Base-by-base conservation (phyloP, 2,113 vertebrate genomes). In the Apodemus speciosus region DNA sequence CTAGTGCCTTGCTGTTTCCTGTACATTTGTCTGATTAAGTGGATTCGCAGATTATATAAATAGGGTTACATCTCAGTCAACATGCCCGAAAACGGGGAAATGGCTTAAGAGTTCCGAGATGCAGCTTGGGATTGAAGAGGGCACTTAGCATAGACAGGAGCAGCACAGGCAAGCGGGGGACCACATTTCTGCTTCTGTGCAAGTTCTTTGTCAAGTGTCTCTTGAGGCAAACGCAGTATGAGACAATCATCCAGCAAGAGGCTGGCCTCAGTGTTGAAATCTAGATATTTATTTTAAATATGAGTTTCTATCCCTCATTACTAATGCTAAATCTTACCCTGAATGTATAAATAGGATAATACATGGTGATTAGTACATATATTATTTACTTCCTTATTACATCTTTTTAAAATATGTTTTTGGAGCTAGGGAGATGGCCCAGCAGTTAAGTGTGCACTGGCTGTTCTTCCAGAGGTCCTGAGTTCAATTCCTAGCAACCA, bases 221-320 rank as follows among this genome's bases (percentile, higher is more conserved):
- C 16, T 71, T 13, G 51, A 71, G 75, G 21, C 38, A 38, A 85
- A 95, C 66, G 73, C 35, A 62, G 66, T 43, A 56, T 4, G 6
- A 6, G 16, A 23, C 66, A 79, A 77, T 84, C 71, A 66, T 35
- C 66, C 4, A 27, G 20, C 3, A 53, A 40, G 53, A 89, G 27
- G 13, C 15, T 87, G 69, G 51, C 51, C 25, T 9, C 10, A 40
- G 94, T 27, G 56, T 11, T 86, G 64, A 91, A 94, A 80, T 73
- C 16, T 69, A 91, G 35, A 92, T 79, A 71, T 71, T 94, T 53
- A 71, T 66, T 95, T 72, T 90, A 91, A 89, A 89, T 88, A 43
- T 11, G 35, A 95, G 62, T 88, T 91, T 73, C n/a, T 68, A 80
- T 51, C 35, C 30, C 23, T 38, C 0, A 13, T 89, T 2, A 2